Evolutionary conservation across 2,113 vertebrate species (phyloP).

Genomic region (Oreochromis niloticus): DNA sequence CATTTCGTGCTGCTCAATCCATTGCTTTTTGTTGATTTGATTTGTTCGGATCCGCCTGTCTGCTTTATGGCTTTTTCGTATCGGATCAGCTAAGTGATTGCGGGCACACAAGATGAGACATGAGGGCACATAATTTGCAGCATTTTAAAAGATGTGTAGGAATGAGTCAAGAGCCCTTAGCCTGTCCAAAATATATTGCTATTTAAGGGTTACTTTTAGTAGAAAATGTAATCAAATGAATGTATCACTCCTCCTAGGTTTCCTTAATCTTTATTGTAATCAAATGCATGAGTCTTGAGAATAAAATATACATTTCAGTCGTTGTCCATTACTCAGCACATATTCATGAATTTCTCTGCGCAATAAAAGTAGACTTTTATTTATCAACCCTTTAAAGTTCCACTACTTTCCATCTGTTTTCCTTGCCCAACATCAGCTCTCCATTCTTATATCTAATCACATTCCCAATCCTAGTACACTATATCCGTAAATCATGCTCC

Average conservation of each 20-base stretch:
- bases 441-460: not conserved
- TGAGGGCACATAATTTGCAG: not conserved
- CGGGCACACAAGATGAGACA: not conserved
- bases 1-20: not conserved
- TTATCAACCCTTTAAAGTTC: not conserved
- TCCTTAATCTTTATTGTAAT: not conserved
- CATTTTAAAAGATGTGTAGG: not conserved
- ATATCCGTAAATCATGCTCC: slow-evolving; percentile 25
- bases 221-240: not conserved
- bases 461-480: slow-evolving; percentile 4
- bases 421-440: not conserved
- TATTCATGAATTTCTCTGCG: not conserved
- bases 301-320: not conserved
- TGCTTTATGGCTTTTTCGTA: not conserved
- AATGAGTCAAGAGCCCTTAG: not conserved
- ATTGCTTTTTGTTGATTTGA: slow-evolving; percentile 30
- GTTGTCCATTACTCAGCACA: not conserved
- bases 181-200: not conserved
- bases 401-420: not conserved
- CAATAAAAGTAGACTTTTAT: not conserved
- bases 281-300: not conserved
- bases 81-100: slow-evolving; percentile 21
- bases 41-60: not conserved
- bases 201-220: not conserved
- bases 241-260: not conserved